These are phyloP conservation scores for Hyles lineata DNA, from an alignment of 2,888 invertebrate genomes.

Conservation along the genomic window DNA sequence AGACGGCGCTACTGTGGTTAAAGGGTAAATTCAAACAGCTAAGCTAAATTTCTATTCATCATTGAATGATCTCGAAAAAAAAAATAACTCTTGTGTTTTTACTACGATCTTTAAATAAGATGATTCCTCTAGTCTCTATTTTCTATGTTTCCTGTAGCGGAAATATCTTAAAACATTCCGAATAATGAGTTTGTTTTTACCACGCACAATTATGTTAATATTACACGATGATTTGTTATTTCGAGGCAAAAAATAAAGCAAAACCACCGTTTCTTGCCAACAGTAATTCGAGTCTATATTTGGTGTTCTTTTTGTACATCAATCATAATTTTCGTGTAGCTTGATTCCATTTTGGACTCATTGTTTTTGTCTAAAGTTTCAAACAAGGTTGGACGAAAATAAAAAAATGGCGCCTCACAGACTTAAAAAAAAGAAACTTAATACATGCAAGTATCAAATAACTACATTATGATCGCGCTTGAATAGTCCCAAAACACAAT, in stretches of 20 bases:
- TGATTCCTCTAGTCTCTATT: too few relatives aligned
- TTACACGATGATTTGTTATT: conserved; percentile 1
- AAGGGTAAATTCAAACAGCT: too few relatives aligned
- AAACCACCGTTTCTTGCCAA: neutral
- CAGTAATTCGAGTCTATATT: conserved; percentile 14
- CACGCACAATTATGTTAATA: conserved; percentile 13
- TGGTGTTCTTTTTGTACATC: conserved; percentile 24
- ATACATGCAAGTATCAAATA: conserved; percentile 62
- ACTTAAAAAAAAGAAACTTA: conserved; percentile 60
- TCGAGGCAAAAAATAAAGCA: conserved; percentile 31
- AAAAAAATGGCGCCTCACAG: conserved; percentile 71
- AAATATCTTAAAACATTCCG: neutral
- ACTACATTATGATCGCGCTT: conserved; percentile 60
- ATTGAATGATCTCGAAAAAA: too few relatives aligned
- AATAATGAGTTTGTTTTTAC: conserved; percentile 9
- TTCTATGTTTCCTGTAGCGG: neutral
- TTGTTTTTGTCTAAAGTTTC: conserved; percentile 47
- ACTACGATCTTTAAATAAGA: too few relatives aligned
- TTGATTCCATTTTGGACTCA: conserved; percentile 27
- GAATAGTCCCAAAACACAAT: conserved; percentile 65
- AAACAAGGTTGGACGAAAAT: conserved; percentile 36
- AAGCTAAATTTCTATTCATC: too few relatives aligned
- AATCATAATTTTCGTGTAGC: conserved; percentile 39
- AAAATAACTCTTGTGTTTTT: too few relatives aligned
- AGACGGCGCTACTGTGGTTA: too few relatives aligned